Evolutionary conservation across 2,797 vertebrate genomes (phyloP).

Genomic region (Micromesistius poutassou): DNA sequence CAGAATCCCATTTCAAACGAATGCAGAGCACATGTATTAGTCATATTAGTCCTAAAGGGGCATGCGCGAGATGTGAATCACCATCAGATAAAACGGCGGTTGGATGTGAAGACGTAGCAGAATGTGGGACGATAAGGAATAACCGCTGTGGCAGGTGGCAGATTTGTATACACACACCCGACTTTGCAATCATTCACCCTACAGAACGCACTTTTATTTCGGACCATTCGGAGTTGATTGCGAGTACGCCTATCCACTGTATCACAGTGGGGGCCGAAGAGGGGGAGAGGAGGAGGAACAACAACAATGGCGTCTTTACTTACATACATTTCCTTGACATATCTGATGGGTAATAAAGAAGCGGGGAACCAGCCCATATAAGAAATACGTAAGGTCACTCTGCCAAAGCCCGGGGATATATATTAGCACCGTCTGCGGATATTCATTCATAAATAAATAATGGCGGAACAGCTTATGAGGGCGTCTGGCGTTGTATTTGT

Average conservation of each 20-base stretch:
- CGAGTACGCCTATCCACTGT: no score
- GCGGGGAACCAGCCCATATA: constrained; percentile 45
- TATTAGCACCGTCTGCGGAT: constrained; percentile 63
- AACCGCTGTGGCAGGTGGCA: no score
- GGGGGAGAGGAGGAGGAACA: not conserved
- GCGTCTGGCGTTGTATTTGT: constrained; percentile 62
- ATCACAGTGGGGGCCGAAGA: no score
- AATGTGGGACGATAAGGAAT: no score
- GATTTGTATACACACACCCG: no score
- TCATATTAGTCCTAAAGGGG: not conserved
- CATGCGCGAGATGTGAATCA: not conserved
- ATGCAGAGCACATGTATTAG: not conserved
- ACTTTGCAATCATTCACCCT: no score
- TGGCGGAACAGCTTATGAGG: constrained; percentile 62
- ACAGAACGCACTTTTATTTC: no score
- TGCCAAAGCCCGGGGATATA: constrained; percentile 50
- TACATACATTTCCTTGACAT: constrained; percentile 53
- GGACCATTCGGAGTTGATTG: no score
- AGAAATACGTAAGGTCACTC: constrained; percentile 60
- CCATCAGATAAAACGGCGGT: not conserved
- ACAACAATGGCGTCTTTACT: constrained; percentile 14
- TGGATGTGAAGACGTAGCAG: not conserved
- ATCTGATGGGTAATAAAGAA: constrained; percentile 65
- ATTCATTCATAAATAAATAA: constrained; percentile 76
- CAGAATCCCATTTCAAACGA: constrained; percentile 20